phyloP scores from a whole-genome alignment of 2,797 vertebrate species.

The Falco cherrug region DNA sequence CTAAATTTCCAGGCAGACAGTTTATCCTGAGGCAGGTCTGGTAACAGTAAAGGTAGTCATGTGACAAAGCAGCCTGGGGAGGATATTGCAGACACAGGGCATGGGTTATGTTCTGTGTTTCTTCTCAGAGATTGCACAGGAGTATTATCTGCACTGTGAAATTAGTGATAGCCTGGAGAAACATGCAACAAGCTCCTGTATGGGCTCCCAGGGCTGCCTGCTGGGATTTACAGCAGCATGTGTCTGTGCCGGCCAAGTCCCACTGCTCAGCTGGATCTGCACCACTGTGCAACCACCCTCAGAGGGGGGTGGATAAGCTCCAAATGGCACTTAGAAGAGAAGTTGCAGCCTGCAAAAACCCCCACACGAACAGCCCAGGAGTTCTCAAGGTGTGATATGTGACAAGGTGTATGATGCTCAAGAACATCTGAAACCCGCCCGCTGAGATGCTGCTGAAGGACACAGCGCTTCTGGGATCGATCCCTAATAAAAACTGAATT shows the following conservation, averaged over 20 bases:
- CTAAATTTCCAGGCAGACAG: not conserved
- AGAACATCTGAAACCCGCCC: not conserved
- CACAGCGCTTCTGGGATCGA: not conserved
- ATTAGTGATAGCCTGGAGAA: not conserved
- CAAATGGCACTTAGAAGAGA: not conserved
- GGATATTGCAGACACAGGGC: not conserved
- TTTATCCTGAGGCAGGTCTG: not conserved
- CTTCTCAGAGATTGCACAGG: not conserved
- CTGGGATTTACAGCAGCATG: not conserved
- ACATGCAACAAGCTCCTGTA: not conserved
- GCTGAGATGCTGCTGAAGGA: not conserved
- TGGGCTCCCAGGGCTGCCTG: not conserved
- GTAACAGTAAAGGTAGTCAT: not conserved
- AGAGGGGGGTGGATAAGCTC: accelerated
- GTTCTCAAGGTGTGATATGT: not conserved
- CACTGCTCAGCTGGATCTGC: not conserved
- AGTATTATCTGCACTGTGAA: not conserved
- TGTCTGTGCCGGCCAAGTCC: not conserved
- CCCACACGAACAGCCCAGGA: not conserved
- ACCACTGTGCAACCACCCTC: accelerated
- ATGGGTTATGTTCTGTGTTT: not conserved
- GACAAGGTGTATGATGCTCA: not conserved
- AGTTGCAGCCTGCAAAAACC: not conserved
- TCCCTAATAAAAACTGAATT: not conserved
- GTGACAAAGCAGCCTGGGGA: not conserved